Percentiles rank a stretch among this genome's conserved stretches.
These are phyloP conservation scores for Prosapia bicincta DNA, from an alignment of 2,888 invertebrate species.

Conservation along the genomic window DNA sequence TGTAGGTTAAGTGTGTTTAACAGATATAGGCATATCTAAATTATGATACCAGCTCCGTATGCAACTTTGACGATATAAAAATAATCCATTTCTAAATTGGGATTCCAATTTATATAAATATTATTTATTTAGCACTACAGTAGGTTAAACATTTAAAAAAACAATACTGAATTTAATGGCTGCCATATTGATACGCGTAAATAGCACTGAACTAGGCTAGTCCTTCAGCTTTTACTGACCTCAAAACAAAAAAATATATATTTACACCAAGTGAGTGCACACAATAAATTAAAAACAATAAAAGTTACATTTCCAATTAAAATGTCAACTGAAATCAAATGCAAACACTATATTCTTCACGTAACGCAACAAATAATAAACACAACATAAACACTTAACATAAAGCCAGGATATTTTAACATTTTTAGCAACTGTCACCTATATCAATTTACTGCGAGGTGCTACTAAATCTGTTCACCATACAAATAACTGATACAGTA, in stretches of 20 bases:
- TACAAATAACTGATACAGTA: too few relatives aligned
- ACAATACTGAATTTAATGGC: slow-evolving; percentile 9
- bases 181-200: slow-evolving; percentile 22
- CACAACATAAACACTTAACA: neutral
- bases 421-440: neutral
- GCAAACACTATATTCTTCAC: neutral
- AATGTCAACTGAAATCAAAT: neutral
- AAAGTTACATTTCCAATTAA: neutral
- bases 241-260: slow-evolving; percentile 9
- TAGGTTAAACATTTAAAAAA: too few relatives aligned
- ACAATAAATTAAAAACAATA: neutral
- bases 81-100: too few relatives aligned
- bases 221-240: slow-evolving; percentile 15
- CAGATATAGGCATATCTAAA: too few relatives aligned
- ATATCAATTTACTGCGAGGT: neutral
- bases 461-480: too few relatives aligned
- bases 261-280: neutral
- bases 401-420: neutral
- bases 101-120: too few relatives aligned
- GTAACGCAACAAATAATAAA: neutral
- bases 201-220: slow-evolving; percentile 3
- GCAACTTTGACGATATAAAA: too few relatives aligned
- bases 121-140: too few relatives aligned
- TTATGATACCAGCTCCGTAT: too few relatives aligned
- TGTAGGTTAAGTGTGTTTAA: too few relatives aligned